phyloP scores from a whole-genome alignment of 2,113 vertebrate species.

The Pogonocichla stellata region DNA sequence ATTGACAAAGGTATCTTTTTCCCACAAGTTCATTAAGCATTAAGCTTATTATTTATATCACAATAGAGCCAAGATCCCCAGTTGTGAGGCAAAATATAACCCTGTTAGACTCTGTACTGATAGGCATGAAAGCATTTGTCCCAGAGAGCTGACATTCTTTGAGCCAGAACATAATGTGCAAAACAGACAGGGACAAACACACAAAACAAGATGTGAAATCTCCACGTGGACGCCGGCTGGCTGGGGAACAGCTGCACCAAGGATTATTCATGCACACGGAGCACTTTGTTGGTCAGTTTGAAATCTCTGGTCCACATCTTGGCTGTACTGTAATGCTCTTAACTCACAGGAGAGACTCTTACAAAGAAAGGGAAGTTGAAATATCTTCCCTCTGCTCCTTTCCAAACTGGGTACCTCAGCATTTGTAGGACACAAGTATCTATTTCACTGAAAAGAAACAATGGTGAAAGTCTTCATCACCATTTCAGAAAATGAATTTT shows the following conservation, averaged over 20 bases:
- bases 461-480: background rate
- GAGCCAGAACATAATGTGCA: slow-evolving; percentile 39
- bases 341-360: background rate
- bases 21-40: background rate
- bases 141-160: background rate
- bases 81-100: background rate
- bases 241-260: slow-evolving; percentile 33
- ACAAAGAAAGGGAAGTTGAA: background rate
- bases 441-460: background rate
- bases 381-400: background rate
- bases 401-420: background rate
- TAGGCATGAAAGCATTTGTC: slow-evolving; percentile 28
- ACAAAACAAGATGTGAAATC: slow-evolving; percentile 16
- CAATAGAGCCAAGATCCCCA: background rate
- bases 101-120: background rate
- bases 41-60: slow-evolving; percentile 37
- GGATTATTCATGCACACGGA: background rate
- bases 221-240: background rate
- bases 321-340: background rate
- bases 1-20: slow-evolving; percentile 19
- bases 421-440: background rate
- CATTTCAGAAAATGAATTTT: background rate
- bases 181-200: background rate
- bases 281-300: background rate
- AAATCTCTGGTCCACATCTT: background rate